Percentiles rank a stretch among this genome's conserved stretches.
Conservation (phyloP, 2,797 vertebrate species). For the Cirrhinus molitorella region DNA sequence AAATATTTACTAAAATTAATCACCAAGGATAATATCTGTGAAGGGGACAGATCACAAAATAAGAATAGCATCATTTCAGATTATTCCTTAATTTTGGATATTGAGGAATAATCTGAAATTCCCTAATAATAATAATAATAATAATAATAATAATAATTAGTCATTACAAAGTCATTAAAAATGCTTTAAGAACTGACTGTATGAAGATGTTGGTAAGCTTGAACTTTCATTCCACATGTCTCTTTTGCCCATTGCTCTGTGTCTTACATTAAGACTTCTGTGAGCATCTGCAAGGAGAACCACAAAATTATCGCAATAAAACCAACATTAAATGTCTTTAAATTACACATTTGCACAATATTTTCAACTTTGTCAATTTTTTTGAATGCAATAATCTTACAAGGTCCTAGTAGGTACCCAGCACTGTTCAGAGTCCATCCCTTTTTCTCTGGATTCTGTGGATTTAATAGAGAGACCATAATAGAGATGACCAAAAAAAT, state of each 20-base stretch:
- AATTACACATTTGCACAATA: not conserved
- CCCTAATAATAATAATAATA: too few species aligned
- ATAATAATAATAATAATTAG: too few species aligned
- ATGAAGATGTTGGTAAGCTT: slow-evolving; percentile 38
- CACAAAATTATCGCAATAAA: not conserved
- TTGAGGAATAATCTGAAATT: too few species aligned
- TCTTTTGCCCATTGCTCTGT: slow-evolving; percentile 58
- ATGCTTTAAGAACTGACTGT: slow-evolving; percentile 47
- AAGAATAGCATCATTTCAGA: not conserved
- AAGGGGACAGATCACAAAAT: not conserved
- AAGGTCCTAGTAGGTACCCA: slow-evolving; percentile 75
- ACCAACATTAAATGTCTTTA: not conserved
- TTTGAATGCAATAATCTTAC: slow-evolving; percentile 59
- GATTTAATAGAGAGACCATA: not conserved
- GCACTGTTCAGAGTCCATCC: slow-evolving; percentile 78
- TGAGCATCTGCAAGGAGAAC: slow-evolving; percentile 57
- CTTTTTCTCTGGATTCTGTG: slow-evolving; percentile 69
- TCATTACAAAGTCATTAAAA: too few species aligned
- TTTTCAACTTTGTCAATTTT: not conserved
- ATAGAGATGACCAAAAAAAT: not conserved
- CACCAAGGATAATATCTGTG: not conserved
- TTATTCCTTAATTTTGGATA: not conserved
- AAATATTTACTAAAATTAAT: not conserved
- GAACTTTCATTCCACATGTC: slow-evolving; percentile 46
- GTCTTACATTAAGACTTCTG: slow-evolving; percentile 55